Conservation (phyloP, 2,888 invertebrate genomes). For the Euplexia lucipara region DNA sequence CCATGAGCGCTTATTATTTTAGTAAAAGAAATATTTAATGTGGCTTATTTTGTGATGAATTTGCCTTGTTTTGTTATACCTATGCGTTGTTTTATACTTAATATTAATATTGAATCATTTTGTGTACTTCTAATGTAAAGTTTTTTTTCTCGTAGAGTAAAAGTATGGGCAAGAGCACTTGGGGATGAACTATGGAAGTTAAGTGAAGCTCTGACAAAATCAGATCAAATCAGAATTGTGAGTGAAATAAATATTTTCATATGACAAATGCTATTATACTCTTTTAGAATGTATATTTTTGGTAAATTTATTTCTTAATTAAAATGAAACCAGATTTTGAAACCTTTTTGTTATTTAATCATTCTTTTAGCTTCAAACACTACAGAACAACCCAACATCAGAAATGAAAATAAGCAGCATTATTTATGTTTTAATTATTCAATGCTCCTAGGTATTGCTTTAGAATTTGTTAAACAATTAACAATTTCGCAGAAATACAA, state of each 20-base stretch:
- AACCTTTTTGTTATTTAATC: no score
- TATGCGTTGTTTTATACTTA: not conserved
- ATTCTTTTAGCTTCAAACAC: no score
- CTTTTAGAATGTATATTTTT: not conserved
- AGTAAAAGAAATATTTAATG: conserved; percentile 2
- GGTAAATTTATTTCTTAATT: not conserved
- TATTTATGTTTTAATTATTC: not conserved
- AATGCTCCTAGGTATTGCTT: not conserved
- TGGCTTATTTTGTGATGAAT: not conserved
- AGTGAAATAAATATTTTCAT: conserved; percentile 73
- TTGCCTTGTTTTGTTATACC: not conserved
- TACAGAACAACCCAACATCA: no score
- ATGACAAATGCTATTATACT: not conserved
- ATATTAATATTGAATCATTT: not conserved
- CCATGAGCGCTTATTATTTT: conserved; percentile 15
- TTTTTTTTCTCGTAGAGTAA: conserved; percentile 91
- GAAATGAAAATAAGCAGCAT: no score
- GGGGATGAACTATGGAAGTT: conserved; percentile 95
- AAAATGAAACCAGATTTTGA: not conserved
- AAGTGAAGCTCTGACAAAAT: conserved; percentile 94
- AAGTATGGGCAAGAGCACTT: conserved; percentile 94
- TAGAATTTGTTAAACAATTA: conserved; percentile 11
- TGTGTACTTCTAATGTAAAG: not conserved
- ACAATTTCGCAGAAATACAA: conserved; percentile 93
- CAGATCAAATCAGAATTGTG: conserved; percentile 94